Conservation (phyloP, 2,797 vertebrate species). For the Phalanger gymnotis region DNA sequence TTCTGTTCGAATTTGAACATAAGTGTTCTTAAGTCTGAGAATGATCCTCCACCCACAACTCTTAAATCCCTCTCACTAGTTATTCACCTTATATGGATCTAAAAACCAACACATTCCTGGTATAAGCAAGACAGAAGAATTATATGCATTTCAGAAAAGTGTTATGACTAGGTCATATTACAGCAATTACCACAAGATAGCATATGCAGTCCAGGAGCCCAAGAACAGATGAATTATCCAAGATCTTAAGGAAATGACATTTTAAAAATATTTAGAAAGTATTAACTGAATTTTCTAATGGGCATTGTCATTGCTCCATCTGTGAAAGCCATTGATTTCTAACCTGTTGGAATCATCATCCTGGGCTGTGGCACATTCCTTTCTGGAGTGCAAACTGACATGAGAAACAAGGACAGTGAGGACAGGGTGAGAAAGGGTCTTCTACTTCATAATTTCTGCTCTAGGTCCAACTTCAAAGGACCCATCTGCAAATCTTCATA, state of each 20-base stretch:
- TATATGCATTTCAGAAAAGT: conserved; percentile 10
- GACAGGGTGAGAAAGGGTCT: not conserved
- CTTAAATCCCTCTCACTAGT: not conserved
- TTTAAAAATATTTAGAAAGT: conserved; percentile 7
- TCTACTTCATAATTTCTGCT: not conserved
- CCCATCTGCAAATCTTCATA: not conserved
- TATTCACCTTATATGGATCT: not conserved
- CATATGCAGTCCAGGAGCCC: not conserved
- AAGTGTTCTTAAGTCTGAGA: not conserved
- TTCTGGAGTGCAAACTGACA: not conserved
- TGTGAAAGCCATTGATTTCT: not conserved
- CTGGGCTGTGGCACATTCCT: not conserved
- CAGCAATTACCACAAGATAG: not conserved
- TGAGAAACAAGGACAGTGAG: not conserved
- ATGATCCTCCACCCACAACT: not conserved
- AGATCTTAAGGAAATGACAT: conserved; percentile 4
- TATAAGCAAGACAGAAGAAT: conserved; percentile 4
- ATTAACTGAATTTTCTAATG: conserved; percentile 7
- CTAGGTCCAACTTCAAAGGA: not conserved
- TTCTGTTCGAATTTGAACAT: not conserved
- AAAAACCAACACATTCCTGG: not conserved
- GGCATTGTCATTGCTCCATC: not conserved
- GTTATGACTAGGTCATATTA: conserved; percentile 18
- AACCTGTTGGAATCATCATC: not conserved
- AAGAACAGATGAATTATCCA: not conserved